A percentile compares a stretch with the other conserved stretches of the same genome.
phyloP scores from a whole-genome alignment of 53 echinoderm and acorn worm species.

The Paracentrotus lividus region DNA sequence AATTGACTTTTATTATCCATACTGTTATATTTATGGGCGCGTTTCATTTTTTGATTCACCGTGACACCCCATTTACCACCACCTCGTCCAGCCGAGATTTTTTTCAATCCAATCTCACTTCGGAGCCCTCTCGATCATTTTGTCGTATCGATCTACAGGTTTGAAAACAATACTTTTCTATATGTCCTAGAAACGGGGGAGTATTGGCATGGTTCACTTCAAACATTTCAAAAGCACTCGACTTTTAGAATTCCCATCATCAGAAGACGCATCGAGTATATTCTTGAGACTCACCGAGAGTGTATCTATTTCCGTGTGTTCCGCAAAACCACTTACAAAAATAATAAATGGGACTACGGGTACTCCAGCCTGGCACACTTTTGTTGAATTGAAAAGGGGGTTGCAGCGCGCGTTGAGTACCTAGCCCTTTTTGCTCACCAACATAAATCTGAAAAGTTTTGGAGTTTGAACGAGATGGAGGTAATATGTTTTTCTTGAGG shows the following conservation, averaged over 20 bases:
- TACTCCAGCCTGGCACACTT: conserved; percentile 11
- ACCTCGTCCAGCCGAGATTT: neutral
- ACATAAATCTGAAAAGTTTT: neutral
- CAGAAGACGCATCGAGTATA: neutral
- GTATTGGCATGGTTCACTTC: conserved; percentile 14
- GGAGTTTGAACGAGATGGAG: neutral
- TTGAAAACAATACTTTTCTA: conserved; percentile 10
- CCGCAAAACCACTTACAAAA: conserved; percentile 17
- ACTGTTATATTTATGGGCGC: neutral
- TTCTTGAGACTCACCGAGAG: neutral
- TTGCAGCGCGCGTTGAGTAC: neutral
- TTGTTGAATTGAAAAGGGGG: neutral
- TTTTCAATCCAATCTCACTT: neutral
- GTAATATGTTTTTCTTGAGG: neutral
- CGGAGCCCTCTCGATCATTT: neutral
- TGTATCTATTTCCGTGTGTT: conserved; percentile 46
- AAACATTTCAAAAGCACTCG: conserved; percentile 9
- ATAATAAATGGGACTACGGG: conserved; percentile 41
- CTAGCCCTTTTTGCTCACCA: neutral
- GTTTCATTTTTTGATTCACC: neutral
- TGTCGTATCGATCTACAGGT: neutral
- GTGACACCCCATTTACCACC: neutral
- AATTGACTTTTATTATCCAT: neutral
- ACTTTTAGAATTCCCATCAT: neutral
- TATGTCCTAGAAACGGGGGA: conserved; percentile 21